Conservation (phyloP, 1,140 invertebrate genomes). For the Drosophila parabipectinata region DNA sequence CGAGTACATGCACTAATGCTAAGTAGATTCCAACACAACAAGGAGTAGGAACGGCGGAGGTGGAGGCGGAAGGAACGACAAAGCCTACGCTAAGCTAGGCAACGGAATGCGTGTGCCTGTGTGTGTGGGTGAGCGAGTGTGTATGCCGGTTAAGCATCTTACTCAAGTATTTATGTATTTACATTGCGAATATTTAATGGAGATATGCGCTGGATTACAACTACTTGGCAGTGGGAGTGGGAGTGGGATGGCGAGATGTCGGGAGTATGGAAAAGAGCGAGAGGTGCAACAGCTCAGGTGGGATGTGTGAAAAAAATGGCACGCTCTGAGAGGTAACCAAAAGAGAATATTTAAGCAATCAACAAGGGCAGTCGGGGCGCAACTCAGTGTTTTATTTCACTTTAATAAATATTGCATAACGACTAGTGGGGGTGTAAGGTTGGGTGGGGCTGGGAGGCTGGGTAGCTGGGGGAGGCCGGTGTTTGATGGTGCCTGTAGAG, state of each 20-base stretch:
- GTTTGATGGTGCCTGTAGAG: conserved; percentile 19
- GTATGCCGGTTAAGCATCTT: conserved; percentile 71
- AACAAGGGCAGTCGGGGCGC: conserved; percentile 39
- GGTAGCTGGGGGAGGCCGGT: conserved; percentile 1
- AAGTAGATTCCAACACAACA: conserved; percentile 62
- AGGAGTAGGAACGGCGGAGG: neutral
- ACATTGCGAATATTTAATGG: conserved; percentile 81
- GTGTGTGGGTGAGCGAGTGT: conserved; percentile 6
- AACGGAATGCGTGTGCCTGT: conserved; percentile 42
- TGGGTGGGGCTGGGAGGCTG: conserved; percentile 12
- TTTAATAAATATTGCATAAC: conserved; percentile 76
- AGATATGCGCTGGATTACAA: conserved; percentile 76
- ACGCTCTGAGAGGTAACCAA: conserved; percentile 51
- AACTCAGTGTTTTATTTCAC: conserved; percentile 59
- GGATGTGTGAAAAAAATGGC: conserved; percentile 63
- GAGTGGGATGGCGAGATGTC: neutral
- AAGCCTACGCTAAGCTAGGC: conserved; percentile 68
- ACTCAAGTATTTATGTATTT: conserved; percentile 81
- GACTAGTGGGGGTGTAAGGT: conserved; percentile 15
- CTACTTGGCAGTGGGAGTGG: conserved; percentile 41
- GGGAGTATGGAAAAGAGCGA: neutral
- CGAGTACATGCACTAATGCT: conserved; percentile 74
- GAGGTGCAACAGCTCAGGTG: neutral
- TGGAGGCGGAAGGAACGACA: conserved; percentile 1
- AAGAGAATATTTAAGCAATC: conserved; percentile 77